Evolutionary conservation across 1,140 invertebrate species (phyloP).

Genomic region (Hermetia illucens): DNA sequence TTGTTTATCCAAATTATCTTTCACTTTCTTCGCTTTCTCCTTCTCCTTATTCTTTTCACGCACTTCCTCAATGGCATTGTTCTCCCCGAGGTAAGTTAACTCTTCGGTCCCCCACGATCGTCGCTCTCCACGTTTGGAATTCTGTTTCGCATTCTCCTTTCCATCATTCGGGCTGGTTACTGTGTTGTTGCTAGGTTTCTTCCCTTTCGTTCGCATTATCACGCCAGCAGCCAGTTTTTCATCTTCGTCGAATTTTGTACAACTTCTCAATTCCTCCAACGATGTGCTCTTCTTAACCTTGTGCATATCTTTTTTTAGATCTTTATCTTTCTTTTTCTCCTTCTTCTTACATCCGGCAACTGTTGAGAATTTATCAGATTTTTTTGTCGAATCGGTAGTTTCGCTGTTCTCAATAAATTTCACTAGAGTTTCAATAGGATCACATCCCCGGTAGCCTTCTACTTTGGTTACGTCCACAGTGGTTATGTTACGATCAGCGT

Average conservation of each 20-base stretch:
- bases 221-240: conserved; percentile 31
- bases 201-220: conserved; percentile 28
- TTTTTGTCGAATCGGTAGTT: conserved; percentile 6
- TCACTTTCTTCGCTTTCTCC: conserved; percentile 4
- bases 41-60: conserved; percentile 7
- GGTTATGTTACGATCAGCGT: conserved; percentile 36
- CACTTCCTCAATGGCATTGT: conserved; percentile 5
- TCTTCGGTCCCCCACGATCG: conserved; percentile 49
- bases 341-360: conserved; percentile 9
- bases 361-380: conserved; percentile 9
- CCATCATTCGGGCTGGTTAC: conserved; percentile 11
- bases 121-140: conserved; percentile 30
- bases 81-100: conserved; percentile 21
- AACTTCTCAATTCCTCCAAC: conserved; percentile 44
- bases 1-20: conserved; percentile 7
- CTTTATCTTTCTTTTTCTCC: conserved; percentile 13
- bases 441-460: conserved; percentile 41
- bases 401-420: conserved; percentile 31
- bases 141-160: not conserved
- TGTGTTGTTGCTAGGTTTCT: conserved; percentile 16
- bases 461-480: conserved; percentile 38
- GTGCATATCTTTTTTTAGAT: conserved; percentile 1
- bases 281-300: conserved; percentile 48
- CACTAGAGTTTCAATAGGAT: conserved; percentile 36
- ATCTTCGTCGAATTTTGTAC: conserved; percentile 25